Evolutionary conservation across 2,797 vertebrate species (phyloP).

Genomic region (Glossophaga mutica): DNA sequence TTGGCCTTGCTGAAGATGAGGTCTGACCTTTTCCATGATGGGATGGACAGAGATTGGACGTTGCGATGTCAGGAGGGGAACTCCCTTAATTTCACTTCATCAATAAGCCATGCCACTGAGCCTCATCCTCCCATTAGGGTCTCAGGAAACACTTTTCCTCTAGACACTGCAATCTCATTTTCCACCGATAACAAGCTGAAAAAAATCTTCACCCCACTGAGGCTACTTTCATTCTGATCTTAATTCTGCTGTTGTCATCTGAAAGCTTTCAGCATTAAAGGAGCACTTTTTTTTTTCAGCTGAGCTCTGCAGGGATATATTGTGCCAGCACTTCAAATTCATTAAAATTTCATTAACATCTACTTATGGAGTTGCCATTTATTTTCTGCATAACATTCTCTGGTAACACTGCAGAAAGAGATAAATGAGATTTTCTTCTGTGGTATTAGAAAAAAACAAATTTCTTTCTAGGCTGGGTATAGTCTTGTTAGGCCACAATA

Average conservation of each 20-base stretch:
- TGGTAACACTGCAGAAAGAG: slow-evolving; percentile 37
- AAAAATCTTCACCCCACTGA: not conserved
- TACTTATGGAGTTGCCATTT: slow-evolving; percentile 57
- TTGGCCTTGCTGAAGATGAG: not conserved
- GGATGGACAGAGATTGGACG: not conserved
- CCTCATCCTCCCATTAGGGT: not conserved
- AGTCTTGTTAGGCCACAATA: not conserved
- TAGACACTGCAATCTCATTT: not conserved
- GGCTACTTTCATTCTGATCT: not conserved
- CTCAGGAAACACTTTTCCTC: not conserved
- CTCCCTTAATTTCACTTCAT: not conserved
- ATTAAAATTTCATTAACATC: slow-evolving; percentile 70
- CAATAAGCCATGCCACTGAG: not conserved
- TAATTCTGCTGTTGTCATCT: not conserved
- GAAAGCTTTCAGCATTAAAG: slow-evolving; percentile 1
- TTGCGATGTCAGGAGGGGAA: not conserved
- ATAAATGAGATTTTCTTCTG: slow-evolving; percentile 51
- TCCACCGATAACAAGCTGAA: not conserved
- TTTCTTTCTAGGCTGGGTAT: not conserved
- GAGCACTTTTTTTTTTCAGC: not conserved
- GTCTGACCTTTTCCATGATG: not conserved
- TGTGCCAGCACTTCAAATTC: slow-evolving; percentile 55
- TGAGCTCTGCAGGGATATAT: slow-evolving; percentile 33
- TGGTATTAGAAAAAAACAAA: slow-evolving; percentile 19
- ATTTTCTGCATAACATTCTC: slow-evolving; percentile 55